Evolutionary conservation across 2,113 vertebrate species (phyloP), one percentile per base, ranked within the genome.

Genomic region (Jacana jacana): DNA sequence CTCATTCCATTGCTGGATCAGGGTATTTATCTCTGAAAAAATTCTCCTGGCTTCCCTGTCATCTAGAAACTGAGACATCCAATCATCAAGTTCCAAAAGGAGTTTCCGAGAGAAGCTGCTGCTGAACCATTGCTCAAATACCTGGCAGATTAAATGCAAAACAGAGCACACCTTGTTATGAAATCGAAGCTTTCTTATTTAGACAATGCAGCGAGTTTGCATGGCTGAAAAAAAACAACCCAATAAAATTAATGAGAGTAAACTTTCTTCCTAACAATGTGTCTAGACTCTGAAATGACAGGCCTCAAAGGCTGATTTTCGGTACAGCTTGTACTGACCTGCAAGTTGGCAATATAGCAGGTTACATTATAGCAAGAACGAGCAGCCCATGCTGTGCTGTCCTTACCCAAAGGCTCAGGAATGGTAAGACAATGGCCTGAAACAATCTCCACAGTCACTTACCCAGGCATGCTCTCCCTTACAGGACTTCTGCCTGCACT

Each of bases 101-200:
- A 96, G 54, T 37, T 93, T 91, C 64, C 96, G 93, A 82, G 66
- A 30, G 31, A 88, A 16, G 15, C 25, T 78, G 52, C 49, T 88
- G 40, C 39, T 51, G 3, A 81, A 42, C 97, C 96, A 94, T 51
- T 95, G 97, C 17, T 91, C 35, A 57, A 97, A 77, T 72, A 98
- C 63, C 97, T 98, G 55, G 30, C 24, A 63, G 33, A 54, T 63
- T 33, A 37, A 80, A 96, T 63, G 55, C 15, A 80, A 89, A 93
- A 73, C 3, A 83, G 65, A 94, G 84, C 3, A 19, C 3, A 55
- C 4, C 8, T 54, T 10, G 2, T 91, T 61, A 94, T 18, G 58
- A 18, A 81, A 88, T n/a, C 49, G 85, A 82, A 82, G 39, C 12
- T 76, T 57, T 44, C 33, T 79, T 48, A 72, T 52, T 55, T 66